Percentiles rank a stretch among this genome's conserved stretches.
Conservation (phyloP, 2,888 invertebrate genomes). For the Ypsolopha scabrella region DNA sequence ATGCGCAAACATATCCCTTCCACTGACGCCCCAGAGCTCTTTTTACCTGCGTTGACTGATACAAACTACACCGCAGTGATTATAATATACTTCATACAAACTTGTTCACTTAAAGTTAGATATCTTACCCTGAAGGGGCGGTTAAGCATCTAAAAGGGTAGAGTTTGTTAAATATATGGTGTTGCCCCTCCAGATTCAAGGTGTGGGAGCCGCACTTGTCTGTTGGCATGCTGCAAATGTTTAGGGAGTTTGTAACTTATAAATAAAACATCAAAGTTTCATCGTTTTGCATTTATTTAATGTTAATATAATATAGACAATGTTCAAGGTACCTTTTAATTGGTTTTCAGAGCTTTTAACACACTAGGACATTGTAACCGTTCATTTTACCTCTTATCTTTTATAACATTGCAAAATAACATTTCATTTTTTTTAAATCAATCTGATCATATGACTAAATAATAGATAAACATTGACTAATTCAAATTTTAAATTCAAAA, state of each 20-base stretch:
- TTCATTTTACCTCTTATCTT: conserved; percentile 53
- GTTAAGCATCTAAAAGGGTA: too few species aligned
- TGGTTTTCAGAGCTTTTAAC: conserved; percentile 65
- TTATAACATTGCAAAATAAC: conserved; percentile 64
- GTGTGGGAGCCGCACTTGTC: background rate
- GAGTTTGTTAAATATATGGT: background rate
- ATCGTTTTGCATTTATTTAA: conserved; percentile 64
- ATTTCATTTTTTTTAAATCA: conserved; percentile 53
- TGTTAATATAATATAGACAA: conserved; percentile 71
- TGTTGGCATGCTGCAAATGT: background rate
- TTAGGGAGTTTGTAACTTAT: background rate
- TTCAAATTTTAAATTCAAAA: conserved; percentile 60
- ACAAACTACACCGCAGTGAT: too few species aligned
- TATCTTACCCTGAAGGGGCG: too few species aligned
- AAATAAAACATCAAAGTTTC: conserved; percentile 6
- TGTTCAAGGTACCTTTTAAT: conserved; percentile 70
- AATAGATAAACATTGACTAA: conserved; percentile 57
- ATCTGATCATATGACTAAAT: conserved; percentile 49
- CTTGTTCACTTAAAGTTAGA: too few species aligned
- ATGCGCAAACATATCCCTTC: too few species aligned
- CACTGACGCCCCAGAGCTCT: too few species aligned
- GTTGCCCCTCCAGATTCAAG: background rate
- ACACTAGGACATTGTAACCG: conserved; percentile 61
- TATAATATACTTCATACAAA: too few species aligned
- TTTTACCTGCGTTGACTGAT: too few species aligned